These are phyloP conservation scores for Nemotelus nigrinus DNA, from an alignment of 2,888 invertebrate species.

Conservation along the genomic window DNA sequence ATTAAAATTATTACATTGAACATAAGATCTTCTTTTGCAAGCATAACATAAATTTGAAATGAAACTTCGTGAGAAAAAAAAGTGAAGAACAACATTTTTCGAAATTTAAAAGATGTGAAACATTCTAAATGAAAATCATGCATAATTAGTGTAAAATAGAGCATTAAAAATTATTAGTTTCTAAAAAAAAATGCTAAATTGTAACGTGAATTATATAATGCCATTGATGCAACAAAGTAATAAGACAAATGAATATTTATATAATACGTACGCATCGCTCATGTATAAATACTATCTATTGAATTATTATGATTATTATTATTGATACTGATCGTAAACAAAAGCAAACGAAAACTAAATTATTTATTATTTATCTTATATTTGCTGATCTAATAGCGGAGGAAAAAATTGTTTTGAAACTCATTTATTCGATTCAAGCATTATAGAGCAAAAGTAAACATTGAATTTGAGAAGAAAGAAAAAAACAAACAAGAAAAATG, in stretches of 20 bases:
- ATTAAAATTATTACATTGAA: not conserved
- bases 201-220: no score
- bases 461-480: not conserved
- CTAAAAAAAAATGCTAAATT: not conserved
- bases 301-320: constrained; percentile 20
- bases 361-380: not conserved
- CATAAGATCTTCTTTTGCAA: constrained; percentile 24
- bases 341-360: constrained; percentile 6
- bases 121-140: constrained; percentile 30
- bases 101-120: not conserved
- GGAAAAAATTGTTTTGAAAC: no score
- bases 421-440: no score
- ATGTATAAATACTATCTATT: constrained; percentile 41
- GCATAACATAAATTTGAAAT: constrained; percentile 29
- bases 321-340: constrained; percentile 10
- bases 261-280: constrained; percentile 42
- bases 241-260: not conserved
- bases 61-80: not conserved
- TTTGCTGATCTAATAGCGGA: no score
- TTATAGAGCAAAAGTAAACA: no score
- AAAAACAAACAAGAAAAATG: not conserved
- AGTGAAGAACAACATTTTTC: not conserved
- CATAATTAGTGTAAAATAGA: constrained; percentile 31
- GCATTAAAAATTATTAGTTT: constrained; percentile 29
- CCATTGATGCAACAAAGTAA: no score